Evolutionary conservation across 1,140 invertebrate genomes (phyloP), one percentile per base, ranked within the genome.

Genomic region (Oreohelix idahoensis): DNA sequence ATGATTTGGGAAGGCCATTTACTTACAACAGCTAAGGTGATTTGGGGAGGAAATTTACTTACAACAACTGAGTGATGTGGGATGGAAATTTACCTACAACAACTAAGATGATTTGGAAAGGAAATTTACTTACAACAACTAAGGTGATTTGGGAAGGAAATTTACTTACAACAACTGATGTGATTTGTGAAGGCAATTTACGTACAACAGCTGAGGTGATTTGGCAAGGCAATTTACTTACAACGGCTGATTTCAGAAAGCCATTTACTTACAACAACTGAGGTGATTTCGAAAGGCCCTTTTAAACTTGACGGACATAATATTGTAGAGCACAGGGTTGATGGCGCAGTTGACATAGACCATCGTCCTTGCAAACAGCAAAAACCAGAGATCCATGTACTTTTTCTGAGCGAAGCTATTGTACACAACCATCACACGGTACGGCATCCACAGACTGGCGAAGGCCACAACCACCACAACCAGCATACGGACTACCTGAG

Each of bases 401-500:
- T 89, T 90, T 15, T 91, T 87, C 76, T 76, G 80, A 32, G 87
- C 93, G 83, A 95, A 94, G 1, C 94, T 94, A 90, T 95, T 95
- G 91, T 95, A 95, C 5, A 95, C 94, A 0, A 95, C 91, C 90
- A 94, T 92, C 0, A 93, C 93, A 10, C 95, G 89, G 89, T 95
- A 95, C 0, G 95, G 95, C 58, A 95, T 88, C 95, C 95, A 95
- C 32, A 95, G 89, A 0, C 93, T 93, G 20, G 95, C 94, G 85
- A 95, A 95, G 13, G 95, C 93, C 1, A 91, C 91, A 20, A 95
- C 94, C 20, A 95, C 94, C 23, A 94, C 93, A 0, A 93, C 94
- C 84, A 95, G 89, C 95, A 95, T 95, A 85, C 95, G 94, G 39
- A 95, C 94, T 26, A 95, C 94, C 95, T 95, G 84, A 20, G 75